phyloP scores from a whole-genome alignment of 1,140 invertebrate genomes.

The Reticulitermes speratus region DNA sequence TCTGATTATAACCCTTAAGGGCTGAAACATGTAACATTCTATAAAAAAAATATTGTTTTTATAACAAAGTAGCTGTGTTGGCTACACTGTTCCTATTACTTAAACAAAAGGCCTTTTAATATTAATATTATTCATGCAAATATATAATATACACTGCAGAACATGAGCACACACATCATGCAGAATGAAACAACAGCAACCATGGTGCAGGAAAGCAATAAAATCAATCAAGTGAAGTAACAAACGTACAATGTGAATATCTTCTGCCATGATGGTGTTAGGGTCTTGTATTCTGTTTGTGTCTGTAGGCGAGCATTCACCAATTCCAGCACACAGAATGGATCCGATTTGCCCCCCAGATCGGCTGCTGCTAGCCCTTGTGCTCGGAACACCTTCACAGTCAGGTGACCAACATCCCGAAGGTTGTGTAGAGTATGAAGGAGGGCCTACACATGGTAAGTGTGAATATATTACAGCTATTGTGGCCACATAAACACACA shows the following conservation, averaged over 20 bases:
- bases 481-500: background rate
- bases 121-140: too few relatives aligned
- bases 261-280: slow-evolving; percentile 97
- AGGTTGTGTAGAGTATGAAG: slow-evolving; percentile 71
- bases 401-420: slow-evolving; percentile 83
- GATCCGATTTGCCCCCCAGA: slow-evolving; percentile 91
- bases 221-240: background rate
- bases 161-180: background rate
- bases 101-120: too few relatives aligned
- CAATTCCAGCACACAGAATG: slow-evolving; percentile 95
- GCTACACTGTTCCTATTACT: too few relatives aligned
- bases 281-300: slow-evolving; percentile 97
- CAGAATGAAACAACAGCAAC: background rate
- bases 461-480: background rate
- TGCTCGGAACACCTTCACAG: slow-evolving; percentile 86
- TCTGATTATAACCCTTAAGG: too few relatives aligned
- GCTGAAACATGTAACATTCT: too few relatives aligned
- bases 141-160: background rate
- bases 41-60: too few relatives aligned
- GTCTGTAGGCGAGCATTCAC: slow-evolving; percentile 94
- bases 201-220: background rate
- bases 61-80: too few relatives aligned
- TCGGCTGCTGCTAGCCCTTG: slow-evolving; percentile 88
- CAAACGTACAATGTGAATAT: slow-evolving; percentile 93
- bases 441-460: slow-evolving; percentile 54